Conservation (phyloP, 2,888 invertebrate species). For the Troglohyphantes excavatus region DNA sequence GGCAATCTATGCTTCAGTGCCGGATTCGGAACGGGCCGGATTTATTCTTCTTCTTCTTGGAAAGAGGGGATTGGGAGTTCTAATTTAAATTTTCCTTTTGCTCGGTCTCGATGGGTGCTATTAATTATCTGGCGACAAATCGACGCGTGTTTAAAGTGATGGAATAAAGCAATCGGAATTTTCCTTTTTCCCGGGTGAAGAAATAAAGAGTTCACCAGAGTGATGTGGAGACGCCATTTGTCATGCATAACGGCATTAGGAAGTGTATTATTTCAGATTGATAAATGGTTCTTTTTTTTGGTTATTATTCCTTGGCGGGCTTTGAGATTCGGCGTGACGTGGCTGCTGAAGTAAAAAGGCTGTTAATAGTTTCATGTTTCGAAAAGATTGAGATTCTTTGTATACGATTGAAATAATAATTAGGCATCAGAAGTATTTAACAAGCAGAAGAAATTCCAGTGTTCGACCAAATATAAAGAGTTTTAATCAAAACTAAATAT, state of each 20-base stretch:
- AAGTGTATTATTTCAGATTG: slow-evolving; percentile 5
- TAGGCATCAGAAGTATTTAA: too few species aligned
- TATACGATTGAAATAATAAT: too few species aligned
- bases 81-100: slow-evolving; percentile 56
- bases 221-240: slow-evolving; percentile 9
- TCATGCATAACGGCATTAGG: neutral
- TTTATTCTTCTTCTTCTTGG: slow-evolving; percentile 75
- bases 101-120: neutral
- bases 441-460: too few species aligned
- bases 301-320: neutral
- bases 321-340: neutral
- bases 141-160: slow-evolving; percentile 24
- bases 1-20: slow-evolving; percentile 36
- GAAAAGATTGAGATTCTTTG: too few species aligned
- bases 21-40: slow-evolving; percentile 40
- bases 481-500: too few species aligned
- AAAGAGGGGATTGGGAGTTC: slow-evolving; percentile 6
- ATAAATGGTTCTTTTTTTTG: slow-evolving; percentile 6
- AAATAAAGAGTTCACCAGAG: slow-evolving; percentile 1
- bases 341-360: neutral
- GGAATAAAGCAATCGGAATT: slow-evolving; percentile 24
- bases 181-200: slow-evolving; percentile 5
- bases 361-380: neutral
- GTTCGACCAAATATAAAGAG: too few species aligned
- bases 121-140: slow-evolving; percentile 43